phyloP scores from a whole-genome alignment of 2,113 vertebrate genomes.

The Notarius lentiginosus region DNA sequence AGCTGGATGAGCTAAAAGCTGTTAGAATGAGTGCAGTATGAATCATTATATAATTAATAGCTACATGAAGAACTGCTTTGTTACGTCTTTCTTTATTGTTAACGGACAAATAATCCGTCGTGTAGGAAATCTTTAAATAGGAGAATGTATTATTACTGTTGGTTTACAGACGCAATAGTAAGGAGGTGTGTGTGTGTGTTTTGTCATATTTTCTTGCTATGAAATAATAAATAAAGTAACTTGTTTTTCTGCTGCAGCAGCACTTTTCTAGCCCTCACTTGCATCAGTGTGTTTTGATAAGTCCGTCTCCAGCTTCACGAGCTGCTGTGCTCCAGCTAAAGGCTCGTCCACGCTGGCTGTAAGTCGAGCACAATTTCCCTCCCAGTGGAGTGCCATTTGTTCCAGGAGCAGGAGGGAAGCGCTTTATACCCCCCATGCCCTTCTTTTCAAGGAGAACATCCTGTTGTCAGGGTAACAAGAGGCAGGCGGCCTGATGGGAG shows the following conservation, averaged over 20 bases:
- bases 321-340: conserved; percentile 18
- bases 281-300: neutral
- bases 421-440: conserved; percentile 24
- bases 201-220: neutral
- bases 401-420: conserved; percentile 11
- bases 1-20: neutral
- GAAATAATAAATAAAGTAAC: neutral
- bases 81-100: neutral
- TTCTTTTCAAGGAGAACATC: conserved; percentile 52
- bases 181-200: neutral
- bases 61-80: neutral
- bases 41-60: neutral
- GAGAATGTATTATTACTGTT: neutral
- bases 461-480: conserved; percentile 55
- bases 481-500: conserved; percentile 42
- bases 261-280: conserved; percentile 2
- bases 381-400: conserved; percentile 38
- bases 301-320: conserved; percentile 7
- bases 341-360: conserved; percentile 20
- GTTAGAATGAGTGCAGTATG: neutral
- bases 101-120: neutral
- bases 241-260: conserved; percentile 1
- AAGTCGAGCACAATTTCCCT: conserved; percentile 4
- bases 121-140: neutral
- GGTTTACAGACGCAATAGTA: neutral